Evolutionary conservation across 2,888 invertebrate species (phyloP).

Genomic region (Diaphora mendica): DNA sequence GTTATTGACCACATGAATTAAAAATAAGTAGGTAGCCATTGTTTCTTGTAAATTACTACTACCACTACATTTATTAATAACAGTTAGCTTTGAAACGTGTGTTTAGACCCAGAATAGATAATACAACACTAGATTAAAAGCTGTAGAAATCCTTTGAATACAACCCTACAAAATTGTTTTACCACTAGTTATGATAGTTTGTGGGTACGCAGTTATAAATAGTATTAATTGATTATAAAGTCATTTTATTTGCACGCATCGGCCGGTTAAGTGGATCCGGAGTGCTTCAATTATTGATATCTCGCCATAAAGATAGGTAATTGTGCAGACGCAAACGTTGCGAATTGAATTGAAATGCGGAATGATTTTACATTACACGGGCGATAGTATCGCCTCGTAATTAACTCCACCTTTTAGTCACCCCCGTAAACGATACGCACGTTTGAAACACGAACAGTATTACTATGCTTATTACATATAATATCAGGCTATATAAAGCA

Average conservation of each 20-base stretch:
- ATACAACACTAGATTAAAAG: not conserved
- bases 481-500: constrained; percentile 55
- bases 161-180: constrained; percentile 34
- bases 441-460: constrained; percentile 61
- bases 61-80: not conserved
- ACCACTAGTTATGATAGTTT: constrained; percentile 10
- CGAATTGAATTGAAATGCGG: constrained; percentile 80
- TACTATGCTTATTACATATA: constrained; percentile 65
- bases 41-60: not conserved
- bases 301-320: constrained; percentile 64
- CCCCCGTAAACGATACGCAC: constrained; percentile 67
- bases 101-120: not conserved
- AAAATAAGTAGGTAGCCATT: not conserved
- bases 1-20: not conserved
- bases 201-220: constrained; percentile 36
- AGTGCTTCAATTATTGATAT: constrained; percentile 47
- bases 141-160: constrained; percentile 3
- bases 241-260: constrained; percentile 54
- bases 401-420: constrained; percentile 81
- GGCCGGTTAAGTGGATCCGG: constrained; percentile 30
- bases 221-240: constrained; percentile 55
- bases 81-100: not conserved
- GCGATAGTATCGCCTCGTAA: constrained; percentile 76
- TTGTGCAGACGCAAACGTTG: constrained; percentile 67
- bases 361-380: constrained; percentile 77